Evolutionary conservation across 2,113 vertebrate species (phyloP), one percentile per base, ranked within the genome.

Genomic region (Ursus arctos): DNA sequence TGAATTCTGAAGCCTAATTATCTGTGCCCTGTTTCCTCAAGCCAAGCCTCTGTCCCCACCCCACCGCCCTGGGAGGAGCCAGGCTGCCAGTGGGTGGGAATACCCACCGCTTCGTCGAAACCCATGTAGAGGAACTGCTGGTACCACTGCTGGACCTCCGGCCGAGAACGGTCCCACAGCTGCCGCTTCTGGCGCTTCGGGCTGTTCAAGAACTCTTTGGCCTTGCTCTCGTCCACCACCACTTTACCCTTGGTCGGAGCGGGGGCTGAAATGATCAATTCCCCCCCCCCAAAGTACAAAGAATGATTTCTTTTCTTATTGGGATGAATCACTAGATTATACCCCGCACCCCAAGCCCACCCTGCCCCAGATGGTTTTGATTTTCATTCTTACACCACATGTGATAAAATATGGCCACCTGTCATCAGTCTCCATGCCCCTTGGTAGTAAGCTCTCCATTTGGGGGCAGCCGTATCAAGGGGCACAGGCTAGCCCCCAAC

Each of bases 101-200:
- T 31, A 98, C 99, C 98, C 96, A 99, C 99, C 96, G 99, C 99
- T 97, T 99, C 99, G 0, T 99, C 99, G 22, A 98, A 99, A 22
- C 99, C 99, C 99, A 99, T 99, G 97, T 99, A 99, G 92, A 99
- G 99, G 91, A 99, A 99, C 98, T 99, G 99, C 98, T 99, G 99
- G 86, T 99, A 99, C 99, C 99, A 99, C 97, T 99, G 99, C 98
- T 99, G 99, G 1, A 99, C 99, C 0, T 99, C 99, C 0, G 99
- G 99, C 65, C 99, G 99, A 43, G 98, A 99, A 2, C 99, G 99
- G 94, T 99, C 99, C 99, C 99, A 99, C 40, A 99, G 96, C 97
- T 99, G 99, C 67, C 99, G 99, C 96, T 99, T 99, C 97, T 98
- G 98, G 57, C 99, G 99, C 86, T 98, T 99, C 97, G 99, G 98